A percentile compares a stretch with the other conserved stretches of the same genome.
phyloP scores from a whole-genome alignment of 2,888 invertebrate genomes.

The Cephonodes hylas region DNA sequence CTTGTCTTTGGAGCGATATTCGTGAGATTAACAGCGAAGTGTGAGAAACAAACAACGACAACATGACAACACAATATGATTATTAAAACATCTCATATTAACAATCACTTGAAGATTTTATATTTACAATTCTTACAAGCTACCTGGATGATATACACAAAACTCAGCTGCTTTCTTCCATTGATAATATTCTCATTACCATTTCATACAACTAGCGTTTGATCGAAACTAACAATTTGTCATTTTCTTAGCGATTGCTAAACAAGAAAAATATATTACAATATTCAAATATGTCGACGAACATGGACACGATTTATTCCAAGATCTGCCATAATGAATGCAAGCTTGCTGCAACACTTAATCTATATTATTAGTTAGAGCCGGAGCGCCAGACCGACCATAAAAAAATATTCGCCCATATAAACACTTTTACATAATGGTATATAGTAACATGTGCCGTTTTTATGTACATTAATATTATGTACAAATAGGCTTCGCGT shows the following conservation, averaged over 20 bases:
- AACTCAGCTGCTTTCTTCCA: background rate
- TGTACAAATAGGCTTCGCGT: too few relatives aligned
- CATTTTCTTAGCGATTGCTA: background rate
- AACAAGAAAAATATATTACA: background rate
- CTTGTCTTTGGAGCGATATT: slow-evolving; percentile 14
- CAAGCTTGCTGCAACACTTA: slow-evolving; percentile 3
- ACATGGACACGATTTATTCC: background rate
- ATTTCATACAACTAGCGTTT: background rate
- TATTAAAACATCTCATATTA: background rate
- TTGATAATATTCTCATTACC: background rate
- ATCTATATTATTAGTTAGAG: background rate
- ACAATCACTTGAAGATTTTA: background rate
- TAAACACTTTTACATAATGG: background rate
- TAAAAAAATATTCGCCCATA: background rate
- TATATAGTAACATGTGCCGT: background rate
- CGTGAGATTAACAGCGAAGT: slow-evolving; percentile 1
- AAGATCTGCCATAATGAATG: background rate
- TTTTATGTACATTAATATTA: too few relatives aligned
- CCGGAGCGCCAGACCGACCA: background rate
- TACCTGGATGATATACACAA: background rate
- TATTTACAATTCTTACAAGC: background rate
- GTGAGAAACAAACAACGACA: background rate
- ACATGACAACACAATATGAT: background rate
- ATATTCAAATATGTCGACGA: background rate
- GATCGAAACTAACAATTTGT: background rate